Percentiles rank a stretch among this genome's conserved stretches.
Conservation (phyloP, 1,140 invertebrate genomes). For the Platyscapa corneri region DNA sequence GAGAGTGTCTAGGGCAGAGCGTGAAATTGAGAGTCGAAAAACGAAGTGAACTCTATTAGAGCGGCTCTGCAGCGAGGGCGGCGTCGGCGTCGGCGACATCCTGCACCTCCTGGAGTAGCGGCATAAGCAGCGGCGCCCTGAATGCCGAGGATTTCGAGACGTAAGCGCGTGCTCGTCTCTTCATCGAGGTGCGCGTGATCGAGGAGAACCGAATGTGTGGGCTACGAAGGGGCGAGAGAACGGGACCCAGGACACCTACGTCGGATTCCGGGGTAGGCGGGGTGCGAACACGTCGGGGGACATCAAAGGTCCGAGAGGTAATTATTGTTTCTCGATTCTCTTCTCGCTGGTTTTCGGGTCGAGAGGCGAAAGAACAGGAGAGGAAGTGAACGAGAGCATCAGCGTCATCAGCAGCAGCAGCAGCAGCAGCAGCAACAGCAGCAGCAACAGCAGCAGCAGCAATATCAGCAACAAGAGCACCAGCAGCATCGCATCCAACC, state of each 20-base stretch:
- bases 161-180: too few species aligned
- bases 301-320: constrained; percentile 71
- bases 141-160: too few species aligned
- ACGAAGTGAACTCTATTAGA: too few species aligned
- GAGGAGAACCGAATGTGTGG: constrained; percentile 44
- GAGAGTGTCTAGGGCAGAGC: too few species aligned
- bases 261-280: constrained; percentile 58
- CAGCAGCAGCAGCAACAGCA: background rate
- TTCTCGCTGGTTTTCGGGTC: background rate
- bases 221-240: constrained; percentile 48
- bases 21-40: too few species aligned
- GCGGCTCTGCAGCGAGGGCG: too few species aligned
- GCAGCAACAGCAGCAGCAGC: background rate
- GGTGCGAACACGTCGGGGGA: constrained; percentile 69
- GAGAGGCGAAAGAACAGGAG: background rate
- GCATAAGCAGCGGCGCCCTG: too few species aligned
- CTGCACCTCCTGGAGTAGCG: too few species aligned
- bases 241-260: constrained; percentile 62
- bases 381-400: background rate
- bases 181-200: background rate
- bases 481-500: constrained; percentile 42
- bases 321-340: constrained; percentile 71
- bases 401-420: background rate
- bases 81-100: too few species aligned
- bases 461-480: background rate